phyloP scores from a whole-genome alignment of 1,140 invertebrate species.

The Pseudobourletiella spinata region DNA sequence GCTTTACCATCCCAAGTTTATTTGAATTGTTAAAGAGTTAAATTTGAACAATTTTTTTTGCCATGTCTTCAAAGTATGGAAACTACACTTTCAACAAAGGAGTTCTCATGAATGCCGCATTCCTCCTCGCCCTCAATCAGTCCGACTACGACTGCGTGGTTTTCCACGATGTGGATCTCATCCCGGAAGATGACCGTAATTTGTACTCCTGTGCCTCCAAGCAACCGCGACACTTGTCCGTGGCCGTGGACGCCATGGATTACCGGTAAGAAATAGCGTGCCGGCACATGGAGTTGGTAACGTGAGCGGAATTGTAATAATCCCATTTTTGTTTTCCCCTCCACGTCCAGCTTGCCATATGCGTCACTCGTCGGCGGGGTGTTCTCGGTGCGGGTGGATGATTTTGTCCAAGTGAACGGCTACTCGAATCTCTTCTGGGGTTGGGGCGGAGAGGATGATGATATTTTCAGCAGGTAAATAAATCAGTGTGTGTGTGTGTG shows the following conservation, averaged over 20 bases:
- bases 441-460: conserved; percentile 58
- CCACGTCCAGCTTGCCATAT: conserved; percentile 48
- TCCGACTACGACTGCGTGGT: conserved; percentile 39
- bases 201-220: conserved; percentile 52
- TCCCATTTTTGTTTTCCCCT: not conserved
- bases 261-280: too few species aligned
- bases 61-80: conserved; percentile 38
- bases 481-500: too few species aligned
- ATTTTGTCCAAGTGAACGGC: conserved; percentile 55
- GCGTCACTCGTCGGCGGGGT: conserved; percentile 55
- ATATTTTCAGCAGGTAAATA: conserved; percentile 52
- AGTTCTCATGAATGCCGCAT: conserved; percentile 57
- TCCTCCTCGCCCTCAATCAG: conserved; percentile 47
- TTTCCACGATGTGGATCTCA: conserved; percentile 60
- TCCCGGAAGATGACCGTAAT: conserved; percentile 58
- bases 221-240: conserved; percentile 52
- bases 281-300: too few species aligned
- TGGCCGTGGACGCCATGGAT: conserved; percentile 53
- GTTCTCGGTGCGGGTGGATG: conserved; percentile 48
- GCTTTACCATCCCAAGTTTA: too few species aligned
- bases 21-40: too few species aligned
- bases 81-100: conserved; percentile 57
- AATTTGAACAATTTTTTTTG: too few species aligned
- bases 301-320: not conserved
- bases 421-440: conserved; percentile 63